phyloP scores from a whole-genome alignment of 2,888 invertebrate species.

The Drosophila tripunctata region DNA sequence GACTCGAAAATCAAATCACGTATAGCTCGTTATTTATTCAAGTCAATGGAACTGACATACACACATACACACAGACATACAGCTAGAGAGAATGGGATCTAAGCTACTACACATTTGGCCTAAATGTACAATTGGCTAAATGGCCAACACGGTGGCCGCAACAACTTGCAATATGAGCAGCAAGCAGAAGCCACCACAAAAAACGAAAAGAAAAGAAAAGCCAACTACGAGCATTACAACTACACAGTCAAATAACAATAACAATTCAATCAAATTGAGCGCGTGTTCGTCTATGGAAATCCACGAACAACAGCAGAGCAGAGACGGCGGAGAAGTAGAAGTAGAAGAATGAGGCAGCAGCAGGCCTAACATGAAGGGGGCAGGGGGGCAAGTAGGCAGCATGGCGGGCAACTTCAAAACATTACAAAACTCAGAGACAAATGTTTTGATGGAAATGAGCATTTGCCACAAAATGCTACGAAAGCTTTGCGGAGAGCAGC shows the following conservation, averaged over 20 bases:
- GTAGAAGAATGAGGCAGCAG: not conserved
- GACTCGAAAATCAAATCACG: constrained; percentile 67
- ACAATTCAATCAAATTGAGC: constrained; percentile 74
- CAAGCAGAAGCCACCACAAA: not conserved
- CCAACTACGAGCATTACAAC: constrained; percentile 22
- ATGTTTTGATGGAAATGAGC: constrained; percentile 64
- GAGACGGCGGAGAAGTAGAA: not conserved
- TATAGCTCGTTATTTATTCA: constrained; percentile 65
- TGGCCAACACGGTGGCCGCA: constrained; percentile 52
- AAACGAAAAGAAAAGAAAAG: constrained; percentile 21
- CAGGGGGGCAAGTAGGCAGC: not conserved
- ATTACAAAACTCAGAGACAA: constrained; percentile 20
- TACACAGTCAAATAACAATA: constrained; percentile 62
- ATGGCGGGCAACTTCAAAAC: constrained; percentile 30
- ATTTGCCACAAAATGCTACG: not conserved
- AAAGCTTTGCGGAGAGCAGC: constrained; percentile 9
- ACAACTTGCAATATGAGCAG: constrained; percentile 30
- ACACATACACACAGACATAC: constrained; percentile 12
- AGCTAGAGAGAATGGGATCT: constrained; percentile 6
- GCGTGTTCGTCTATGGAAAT: constrained; percentile 60
- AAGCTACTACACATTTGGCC: constrained; percentile 57
- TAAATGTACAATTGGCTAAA: constrained; percentile 67
- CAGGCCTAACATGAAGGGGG: not conserved
- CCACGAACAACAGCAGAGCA: constrained; percentile 41
- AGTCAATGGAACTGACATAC: constrained; percentile 61